phyloP scores from a whole-genome alignment of 2,797 vertebrate genomes.

The Macroramphosus scolopax region DNA sequence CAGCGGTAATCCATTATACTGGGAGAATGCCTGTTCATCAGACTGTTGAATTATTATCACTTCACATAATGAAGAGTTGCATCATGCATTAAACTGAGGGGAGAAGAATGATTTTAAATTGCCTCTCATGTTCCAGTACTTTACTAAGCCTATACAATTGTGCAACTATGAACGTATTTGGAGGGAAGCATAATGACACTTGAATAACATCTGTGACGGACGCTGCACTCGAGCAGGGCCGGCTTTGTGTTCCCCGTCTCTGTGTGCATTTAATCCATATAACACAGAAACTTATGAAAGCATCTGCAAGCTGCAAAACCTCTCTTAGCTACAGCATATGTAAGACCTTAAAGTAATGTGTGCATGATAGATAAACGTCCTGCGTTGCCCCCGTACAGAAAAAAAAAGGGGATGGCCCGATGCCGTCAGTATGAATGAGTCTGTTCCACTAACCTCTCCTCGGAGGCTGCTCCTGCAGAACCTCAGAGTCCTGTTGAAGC shows the following conservation, averaged over 20 bases:
- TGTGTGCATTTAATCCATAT: too few relatives aligned
- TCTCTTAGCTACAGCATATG: conserved; percentile 4
- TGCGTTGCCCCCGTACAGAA: conserved; percentile 8
- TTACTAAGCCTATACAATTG: too few relatives aligned
- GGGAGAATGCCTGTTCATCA: neutral
- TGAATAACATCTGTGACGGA: too few relatives aligned
- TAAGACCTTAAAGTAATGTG: conserved; percentile 4
- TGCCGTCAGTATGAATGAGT: conserved; percentile 16
- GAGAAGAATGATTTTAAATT: conserved; percentile 11
- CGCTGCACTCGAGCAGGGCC: too few relatives aligned
- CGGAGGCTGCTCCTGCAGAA: conserved; percentile 26
- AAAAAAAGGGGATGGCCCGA: conserved; percentile 1
- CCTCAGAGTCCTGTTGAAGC: conserved; percentile 30
- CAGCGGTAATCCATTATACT: neutral
- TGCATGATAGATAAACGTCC: conserved; percentile 12
- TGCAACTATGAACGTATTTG: too few relatives aligned
- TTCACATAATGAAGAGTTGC: conserved; percentile 1
- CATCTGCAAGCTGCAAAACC: too few relatives aligned
- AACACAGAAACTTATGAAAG: too few relatives aligned
- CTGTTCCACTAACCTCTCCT: conserved; percentile 27
- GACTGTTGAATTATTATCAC: neutral
- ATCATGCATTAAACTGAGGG: conserved; percentile 11
- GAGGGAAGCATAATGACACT: too few relatives aligned
- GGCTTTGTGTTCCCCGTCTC: too few relatives aligned
- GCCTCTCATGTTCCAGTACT: too few relatives aligned